A percentile compares a stretch with the other conserved stretches of the same genome.
These are phyloP conservation scores for Heliopora coerulea DNA, from an alignment of 92 coral and sea anemone species.

Conservation along the genomic window DNA sequence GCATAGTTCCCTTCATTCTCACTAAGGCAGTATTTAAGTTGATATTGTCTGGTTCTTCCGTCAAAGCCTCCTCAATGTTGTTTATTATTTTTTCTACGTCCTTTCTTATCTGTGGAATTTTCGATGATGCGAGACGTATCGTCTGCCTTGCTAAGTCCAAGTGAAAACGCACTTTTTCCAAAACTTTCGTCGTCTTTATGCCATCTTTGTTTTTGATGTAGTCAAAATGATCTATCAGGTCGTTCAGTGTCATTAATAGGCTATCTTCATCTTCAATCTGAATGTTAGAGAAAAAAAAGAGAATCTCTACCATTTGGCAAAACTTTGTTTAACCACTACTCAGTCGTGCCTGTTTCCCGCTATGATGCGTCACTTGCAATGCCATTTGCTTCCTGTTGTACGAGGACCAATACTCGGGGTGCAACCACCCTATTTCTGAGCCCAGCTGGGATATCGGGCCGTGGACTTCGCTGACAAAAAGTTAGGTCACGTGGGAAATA, in stretches of 20 bases:
- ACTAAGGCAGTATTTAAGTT: slow-evolving; percentile 23
- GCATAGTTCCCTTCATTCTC: slow-evolving; percentile 19
- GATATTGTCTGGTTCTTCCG: slow-evolving; percentile 19
- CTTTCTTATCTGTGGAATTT: slow-evolving; percentile 12
- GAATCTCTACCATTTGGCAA: no score
- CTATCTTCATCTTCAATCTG: slow-evolving; percentile 2
- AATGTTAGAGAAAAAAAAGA: neutral
- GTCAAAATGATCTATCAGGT: slow-evolving; percentile 28
- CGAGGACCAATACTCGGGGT: no score
- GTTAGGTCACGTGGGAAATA: no score
- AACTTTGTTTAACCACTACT: no score
- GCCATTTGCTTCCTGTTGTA: no score
- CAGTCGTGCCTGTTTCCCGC: no score
- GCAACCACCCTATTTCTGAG: no score
- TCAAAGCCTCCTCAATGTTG: slow-evolving; percentile 10
- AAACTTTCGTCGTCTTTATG: neutral
- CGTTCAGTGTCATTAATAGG: neutral
- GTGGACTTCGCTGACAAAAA: no score
- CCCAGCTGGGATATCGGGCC: no score
- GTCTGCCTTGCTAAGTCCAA: slow-evolving; percentile 35
- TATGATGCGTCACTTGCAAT: no score
- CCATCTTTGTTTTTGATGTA: slow-evolving; percentile 36
- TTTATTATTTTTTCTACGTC: slow-evolving; percentile 18
- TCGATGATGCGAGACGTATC: slow-evolving; percentile 9
- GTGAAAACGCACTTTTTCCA: neutral